Base-by-base conservation (phyloP, 2,113 vertebrate genomes). In the Halcyon malimbica region DNA sequence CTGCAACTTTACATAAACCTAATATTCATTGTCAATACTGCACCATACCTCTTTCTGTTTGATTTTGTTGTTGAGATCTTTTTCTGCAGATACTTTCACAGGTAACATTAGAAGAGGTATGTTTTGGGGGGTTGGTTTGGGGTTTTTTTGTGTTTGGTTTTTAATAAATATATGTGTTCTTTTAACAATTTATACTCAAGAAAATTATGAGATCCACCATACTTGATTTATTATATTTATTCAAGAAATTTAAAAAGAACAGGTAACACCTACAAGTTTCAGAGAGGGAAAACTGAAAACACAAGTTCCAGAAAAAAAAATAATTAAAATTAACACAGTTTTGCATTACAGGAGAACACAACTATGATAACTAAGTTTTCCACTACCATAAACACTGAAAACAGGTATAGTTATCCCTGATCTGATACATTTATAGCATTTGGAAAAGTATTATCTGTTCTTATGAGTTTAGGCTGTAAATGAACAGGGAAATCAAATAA, bases 21-120 rank as follows among this genome's bases (percentile, higher is more conserved):
- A 59, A 42, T 37, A 63, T 46, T 46, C 9, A 31, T 42, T 56
- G 13, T 33, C 19, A 75, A 37, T 46, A 67, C 15, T 62, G 23
- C 0, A 1, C 3, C 8, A 37, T 51, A 46, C 0, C 2, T 69
- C 41, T 26, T 77, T 15, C 17, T 77, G 23, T 9, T 37, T 31
- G 14, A 6, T 28, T 59, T 59, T 59, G 13, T 13, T 7, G 20
- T 33, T 31, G 31, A 8, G 9, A 9, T 12, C 33, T 81, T 69
- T 18, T 50, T n/a, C 26, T 35, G 2, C 13, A 41, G 4, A 25
- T 78, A 25, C 2, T 37, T 65, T 14, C 7, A 53, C 3, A 37
- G 16, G 4, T 20, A 69, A 48, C 5, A 15, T 59, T 46, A 54
- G 5, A 70, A 57, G 12, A 2, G 2, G 0, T 4, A 19, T 42